A percentile compares a stretch with the other conserved stretches of the same genome.
These are phyloP conservation scores for Pungitius pungitius DNA, from an alignment of 2,113 vertebrate species.

Conservation along the genomic window DNA sequence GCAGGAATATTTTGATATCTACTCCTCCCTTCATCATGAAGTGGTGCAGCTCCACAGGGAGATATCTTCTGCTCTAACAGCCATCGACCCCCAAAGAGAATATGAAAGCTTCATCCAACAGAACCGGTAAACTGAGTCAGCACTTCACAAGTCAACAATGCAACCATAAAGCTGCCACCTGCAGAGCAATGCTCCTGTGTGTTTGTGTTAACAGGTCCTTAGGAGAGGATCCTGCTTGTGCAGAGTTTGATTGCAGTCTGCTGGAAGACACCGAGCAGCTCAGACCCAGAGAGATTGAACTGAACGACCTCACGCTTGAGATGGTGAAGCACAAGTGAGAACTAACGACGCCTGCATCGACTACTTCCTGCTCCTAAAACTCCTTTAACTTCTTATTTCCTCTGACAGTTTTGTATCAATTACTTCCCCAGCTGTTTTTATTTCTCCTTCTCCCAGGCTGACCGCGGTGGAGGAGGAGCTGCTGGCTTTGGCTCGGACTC, in stretches of 20 bases:
- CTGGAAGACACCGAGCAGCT: slow-evolving; percentile 87
- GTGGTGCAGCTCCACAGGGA: slow-evolving; percentile 85
- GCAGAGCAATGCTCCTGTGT: slow-evolving; percentile 2
- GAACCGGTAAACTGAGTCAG: slow-evolving; percentile 81
- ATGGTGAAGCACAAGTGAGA: slow-evolving; percentile 90
- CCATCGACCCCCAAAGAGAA: slow-evolving; percentile 84
- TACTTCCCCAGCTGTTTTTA: not conserved
- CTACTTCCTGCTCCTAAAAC: slow-evolving; percentile 13
- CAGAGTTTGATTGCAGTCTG: slow-evolving; percentile 87
- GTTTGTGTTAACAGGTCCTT: slow-evolving; percentile 77
- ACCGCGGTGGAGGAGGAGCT: slow-evolving; percentile 87
- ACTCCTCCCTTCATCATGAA: slow-evolving; percentile 89
- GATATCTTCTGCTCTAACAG: slow-evolving; percentile 80
- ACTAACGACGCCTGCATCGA: not conserved
- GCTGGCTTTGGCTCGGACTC: slow-evolving; percentile 58
- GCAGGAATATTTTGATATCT: slow-evolving; percentile 89
- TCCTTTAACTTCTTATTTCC: not conserved
- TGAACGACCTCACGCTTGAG: slow-evolving; percentile 93
- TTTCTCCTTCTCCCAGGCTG: slow-evolving; percentile 63
- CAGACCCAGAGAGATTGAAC: slow-evolving; percentile 82
- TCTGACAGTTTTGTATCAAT: not conserved
- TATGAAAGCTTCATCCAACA: slow-evolving; percentile 88
- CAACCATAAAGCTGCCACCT: not conserved
- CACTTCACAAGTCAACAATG: not conserved
- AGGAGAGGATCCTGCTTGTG: slow-evolving; percentile 77